Percentiles rank a stretch among this genome's conserved stretches.
These are phyloP conservation scores for Melanerpes formicivorus DNA, from an alignment of 2,113 vertebrate genomes.

Conservation along the genomic window DNA sequence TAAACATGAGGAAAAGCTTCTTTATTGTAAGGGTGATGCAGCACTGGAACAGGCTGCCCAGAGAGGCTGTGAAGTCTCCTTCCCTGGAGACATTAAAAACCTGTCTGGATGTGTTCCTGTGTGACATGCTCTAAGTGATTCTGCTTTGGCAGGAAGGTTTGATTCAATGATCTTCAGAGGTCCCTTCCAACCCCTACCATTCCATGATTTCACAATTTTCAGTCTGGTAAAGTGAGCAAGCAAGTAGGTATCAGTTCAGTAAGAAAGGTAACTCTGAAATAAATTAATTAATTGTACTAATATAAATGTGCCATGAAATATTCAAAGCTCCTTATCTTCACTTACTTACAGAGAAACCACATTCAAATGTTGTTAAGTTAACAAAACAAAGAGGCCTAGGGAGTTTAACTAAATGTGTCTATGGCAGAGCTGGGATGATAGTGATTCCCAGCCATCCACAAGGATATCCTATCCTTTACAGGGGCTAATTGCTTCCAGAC, in stretches of 20 bases:
- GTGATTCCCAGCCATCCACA: neutral
- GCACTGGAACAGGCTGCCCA: too few species aligned
- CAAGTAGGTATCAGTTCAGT: fast-evolving
- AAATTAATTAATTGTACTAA: neutral
- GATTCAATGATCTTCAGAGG: too few species aligned
- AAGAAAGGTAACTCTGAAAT: neutral
- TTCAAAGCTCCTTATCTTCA: neutral
- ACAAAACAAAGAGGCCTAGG: neutral
- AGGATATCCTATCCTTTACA: neutral
- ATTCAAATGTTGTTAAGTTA: neutral
- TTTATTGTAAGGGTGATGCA: too few species aligned
- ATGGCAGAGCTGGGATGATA: neutral
- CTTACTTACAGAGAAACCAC: neutral
- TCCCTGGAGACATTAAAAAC: too few species aligned
- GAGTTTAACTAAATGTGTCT: neutral
- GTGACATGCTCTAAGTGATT: too few species aligned
- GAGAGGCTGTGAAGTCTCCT: too few species aligned
- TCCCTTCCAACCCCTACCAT: too few species aligned
- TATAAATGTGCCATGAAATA: neutral
- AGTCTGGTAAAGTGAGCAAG: neutral
- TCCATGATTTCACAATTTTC: neutral
- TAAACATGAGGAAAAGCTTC: too few species aligned
- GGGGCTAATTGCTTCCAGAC: neutral
- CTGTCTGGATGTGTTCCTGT: too few species aligned
- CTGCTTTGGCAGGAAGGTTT: too few species aligned